phyloP scores from a whole-genome alignment of 2,113 vertebrate species.

The Cricetomys ansorgei region DNA sequence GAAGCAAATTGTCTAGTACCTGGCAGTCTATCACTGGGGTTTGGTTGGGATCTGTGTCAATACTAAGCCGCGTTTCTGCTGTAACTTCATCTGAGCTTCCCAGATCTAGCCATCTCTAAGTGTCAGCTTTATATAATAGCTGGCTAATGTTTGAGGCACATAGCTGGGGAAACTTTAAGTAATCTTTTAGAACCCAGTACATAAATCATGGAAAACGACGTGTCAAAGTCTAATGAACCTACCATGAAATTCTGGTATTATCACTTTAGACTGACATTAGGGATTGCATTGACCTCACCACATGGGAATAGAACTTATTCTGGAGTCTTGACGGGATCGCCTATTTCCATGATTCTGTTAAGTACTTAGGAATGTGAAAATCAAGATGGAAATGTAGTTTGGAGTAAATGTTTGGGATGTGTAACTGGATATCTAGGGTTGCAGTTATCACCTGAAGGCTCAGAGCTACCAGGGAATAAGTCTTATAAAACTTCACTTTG shows the following conservation, averaged over 20 bases:
- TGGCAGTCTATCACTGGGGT: background rate
- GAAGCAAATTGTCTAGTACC: background rate
- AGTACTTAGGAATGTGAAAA: background rate
- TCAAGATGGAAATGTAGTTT: background rate
- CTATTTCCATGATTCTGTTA: background rate
- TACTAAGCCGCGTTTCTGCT: background rate
- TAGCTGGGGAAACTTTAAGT: background rate
- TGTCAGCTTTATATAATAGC: background rate
- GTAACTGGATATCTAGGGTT: background rate
- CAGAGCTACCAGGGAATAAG: background rate
- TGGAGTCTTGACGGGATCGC: background rate
- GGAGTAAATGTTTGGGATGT: background rate
- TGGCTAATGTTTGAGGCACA: background rate
- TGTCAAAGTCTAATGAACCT: background rate
- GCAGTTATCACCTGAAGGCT: background rate
- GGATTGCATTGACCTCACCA: background rate
- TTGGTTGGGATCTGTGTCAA: background rate
- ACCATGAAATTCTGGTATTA: background rate
- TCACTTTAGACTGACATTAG: background rate
- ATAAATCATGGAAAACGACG: background rate
- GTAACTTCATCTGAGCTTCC: background rate
- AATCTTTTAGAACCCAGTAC: background rate
- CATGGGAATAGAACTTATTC: background rate
- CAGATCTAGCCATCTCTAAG: background rate
- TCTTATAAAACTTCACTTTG: background rate